Conservation (phyloP, 2,888 invertebrate species). For the Papilio protenor region DNA sequence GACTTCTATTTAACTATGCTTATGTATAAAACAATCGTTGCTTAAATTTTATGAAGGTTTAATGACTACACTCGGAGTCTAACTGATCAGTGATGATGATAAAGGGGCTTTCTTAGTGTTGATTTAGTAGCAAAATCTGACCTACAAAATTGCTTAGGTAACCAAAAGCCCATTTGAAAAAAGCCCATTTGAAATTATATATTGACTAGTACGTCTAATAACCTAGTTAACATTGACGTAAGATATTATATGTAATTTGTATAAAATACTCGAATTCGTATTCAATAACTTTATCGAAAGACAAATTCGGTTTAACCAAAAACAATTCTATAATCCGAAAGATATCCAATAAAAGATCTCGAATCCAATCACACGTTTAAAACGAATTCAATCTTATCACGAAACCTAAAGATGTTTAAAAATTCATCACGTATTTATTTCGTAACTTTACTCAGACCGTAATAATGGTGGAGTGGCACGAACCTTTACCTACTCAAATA, state of each 20-base stretch:
- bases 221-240: neutral
- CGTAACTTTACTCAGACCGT: slow-evolving; percentile 20
- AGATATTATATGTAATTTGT: neutral
- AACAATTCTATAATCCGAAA: neutral
- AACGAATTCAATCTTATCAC: slow-evolving; percentile 1
- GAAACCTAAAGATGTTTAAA: slow-evolving; percentile 12
- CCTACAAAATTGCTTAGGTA: neutral
- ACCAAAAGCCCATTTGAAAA: neutral
- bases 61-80: neutral
- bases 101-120: neutral
- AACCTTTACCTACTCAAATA: slow-evolving; percentile 14
- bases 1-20: neutral
- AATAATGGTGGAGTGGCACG: slow-evolving; percentile 28
- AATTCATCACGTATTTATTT: slow-evolving; percentile 27
- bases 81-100: neutral
- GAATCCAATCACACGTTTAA: slow-evolving; percentile 14
- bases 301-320: neutral
- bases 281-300: neutral
- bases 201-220: neutral
- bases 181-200: neutral
- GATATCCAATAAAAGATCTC: neutral
- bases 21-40: neutral
- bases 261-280: too few species aligned
- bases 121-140: neutral
- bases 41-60: neutral